A percentile compares a stretch with the other conserved stretches of the same genome.
Evolutionary conservation across 2,888 invertebrate species (phyloP).

Genomic region (Augiades crinisus): DNA sequence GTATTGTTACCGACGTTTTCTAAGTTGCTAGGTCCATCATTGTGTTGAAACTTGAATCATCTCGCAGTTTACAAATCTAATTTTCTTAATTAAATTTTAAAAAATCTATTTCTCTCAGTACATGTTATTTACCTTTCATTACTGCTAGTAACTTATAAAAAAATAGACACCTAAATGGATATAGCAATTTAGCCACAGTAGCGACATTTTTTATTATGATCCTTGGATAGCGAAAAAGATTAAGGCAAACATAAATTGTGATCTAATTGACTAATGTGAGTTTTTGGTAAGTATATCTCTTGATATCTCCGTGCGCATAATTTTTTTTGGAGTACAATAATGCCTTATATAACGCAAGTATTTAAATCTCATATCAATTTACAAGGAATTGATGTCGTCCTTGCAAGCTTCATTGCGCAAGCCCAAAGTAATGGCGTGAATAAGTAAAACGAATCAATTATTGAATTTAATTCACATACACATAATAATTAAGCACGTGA

Average conservation of each 20-base stretch:
- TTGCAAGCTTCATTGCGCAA: slow-evolving; percentile 10
- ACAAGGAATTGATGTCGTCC: not conserved
- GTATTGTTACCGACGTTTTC: not conserved
- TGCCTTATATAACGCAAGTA: not conserved
- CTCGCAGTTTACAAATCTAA: no score
- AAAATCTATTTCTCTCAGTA: no score
- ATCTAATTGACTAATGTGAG: not conserved
- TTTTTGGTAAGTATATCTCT: not conserved
- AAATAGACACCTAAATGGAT: slow-evolving; percentile 9
- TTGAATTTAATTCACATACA: not conserved
- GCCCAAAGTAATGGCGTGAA: slow-evolving; percentile 1
- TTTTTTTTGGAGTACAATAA: slow-evolving; percentile 21
- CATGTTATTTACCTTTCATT: no score
- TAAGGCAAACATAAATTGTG: not conserved
- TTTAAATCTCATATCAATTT: not conserved
- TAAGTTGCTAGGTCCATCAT: slow-evolving; percentile 5
- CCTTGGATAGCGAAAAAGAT: not conserved
- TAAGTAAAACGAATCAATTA: slow-evolving; percentile 3
- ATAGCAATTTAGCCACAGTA: slow-evolving; percentile 9
- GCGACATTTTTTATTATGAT: not conserved
- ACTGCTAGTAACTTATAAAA: no score
- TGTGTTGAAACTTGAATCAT: no score
- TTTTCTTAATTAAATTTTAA: no score
- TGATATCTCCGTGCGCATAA: slow-evolving; percentile 1
- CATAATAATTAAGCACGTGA: not conserved